Percentiles rank a stretch among this genome's conserved stretches.
phyloP scores from a whole-genome alignment of 2,797 vertebrate species.

The Melanotaenia boesemani region DNA sequence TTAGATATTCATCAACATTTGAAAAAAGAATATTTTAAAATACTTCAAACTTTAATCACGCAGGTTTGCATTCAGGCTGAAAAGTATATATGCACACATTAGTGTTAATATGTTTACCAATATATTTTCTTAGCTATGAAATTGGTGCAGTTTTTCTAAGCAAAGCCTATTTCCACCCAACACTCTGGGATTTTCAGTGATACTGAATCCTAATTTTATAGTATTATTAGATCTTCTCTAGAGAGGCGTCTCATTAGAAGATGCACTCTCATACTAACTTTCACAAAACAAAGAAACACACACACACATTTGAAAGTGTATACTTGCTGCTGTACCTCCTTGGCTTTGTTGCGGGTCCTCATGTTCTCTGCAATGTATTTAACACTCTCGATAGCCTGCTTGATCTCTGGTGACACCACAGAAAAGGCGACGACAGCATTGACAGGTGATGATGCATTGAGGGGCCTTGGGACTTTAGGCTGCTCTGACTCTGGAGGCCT shows the following conservation, averaged over 20 bases:
- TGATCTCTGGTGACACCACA: constrained; percentile 87
- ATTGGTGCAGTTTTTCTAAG: not conserved
- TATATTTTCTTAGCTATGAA: not conserved
- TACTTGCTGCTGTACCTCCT: constrained; percentile 83
- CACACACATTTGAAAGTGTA: not conserved
- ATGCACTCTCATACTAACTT: not conserved
- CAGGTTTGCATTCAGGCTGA: not conserved
- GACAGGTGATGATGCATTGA: constrained; percentile 79
- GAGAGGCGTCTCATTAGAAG: not conserved
- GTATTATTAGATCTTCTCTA: constrained; percentile 1
- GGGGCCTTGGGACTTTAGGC: constrained; percentile 67
- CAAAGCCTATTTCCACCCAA: not conserved
- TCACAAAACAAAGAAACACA: not conserved
- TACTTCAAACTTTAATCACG: too few relatives aligned
- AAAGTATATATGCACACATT: not conserved
- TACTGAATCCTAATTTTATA: not conserved
- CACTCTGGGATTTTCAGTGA: not conserved
- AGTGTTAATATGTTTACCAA: not conserved
- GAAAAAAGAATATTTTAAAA: not conserved
- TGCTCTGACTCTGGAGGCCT: constrained; percentile 68
- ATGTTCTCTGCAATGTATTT: constrained; percentile 95
- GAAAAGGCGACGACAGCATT: constrained; percentile 78
- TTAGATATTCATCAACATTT: not conserved
- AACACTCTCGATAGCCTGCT: constrained; percentile 88
- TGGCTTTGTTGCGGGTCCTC: constrained; percentile 91